phyloP scores from a whole-genome alignment of 2,888 invertebrate species.

The Carcina quercana region DNA sequence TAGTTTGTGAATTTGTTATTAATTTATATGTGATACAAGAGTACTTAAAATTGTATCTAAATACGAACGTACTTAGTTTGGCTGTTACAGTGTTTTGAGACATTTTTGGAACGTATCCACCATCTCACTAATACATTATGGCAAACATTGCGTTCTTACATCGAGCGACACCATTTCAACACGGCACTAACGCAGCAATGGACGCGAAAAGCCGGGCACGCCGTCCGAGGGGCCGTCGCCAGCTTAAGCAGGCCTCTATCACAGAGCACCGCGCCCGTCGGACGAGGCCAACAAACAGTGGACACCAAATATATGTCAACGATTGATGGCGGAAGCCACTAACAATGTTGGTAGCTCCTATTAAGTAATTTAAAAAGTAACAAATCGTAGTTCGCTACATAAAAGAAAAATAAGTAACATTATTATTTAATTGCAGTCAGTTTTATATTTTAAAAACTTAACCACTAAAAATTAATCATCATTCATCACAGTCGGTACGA shows the following conservation, averaged over 20 bases:
- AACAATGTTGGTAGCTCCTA: too few species aligned
- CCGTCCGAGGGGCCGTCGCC: neutral
- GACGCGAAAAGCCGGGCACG: conserved; percentile 4
- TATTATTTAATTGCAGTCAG: too few species aligned
- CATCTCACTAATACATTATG: conserved; percentile 69
- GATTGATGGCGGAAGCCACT: too few species aligned
- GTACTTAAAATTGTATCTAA: conserved; percentile 30
- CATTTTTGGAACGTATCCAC: conserved; percentile 54
- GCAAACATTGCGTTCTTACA: conserved; percentile 56
- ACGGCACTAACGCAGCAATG: conserved; percentile 18
- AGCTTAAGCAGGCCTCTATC: neutral
- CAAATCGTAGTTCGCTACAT: too few species aligned
- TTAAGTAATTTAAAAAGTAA: too few species aligned
- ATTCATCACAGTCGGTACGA: too few species aligned
- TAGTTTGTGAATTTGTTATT: conserved; percentile 72
- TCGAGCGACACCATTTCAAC: conserved; percentile 25
- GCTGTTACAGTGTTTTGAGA: conserved; percentile 39
- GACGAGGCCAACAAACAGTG: conserved; percentile 18
- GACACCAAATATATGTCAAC: conserved; percentile 26
- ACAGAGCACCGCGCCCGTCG: conserved; percentile 5
- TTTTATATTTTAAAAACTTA: too few species aligned
- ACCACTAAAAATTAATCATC: too few species aligned
- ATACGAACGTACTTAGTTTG: conserved; percentile 34
- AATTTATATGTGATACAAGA: conserved; percentile 33
- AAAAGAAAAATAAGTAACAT: too few species aligned